These are phyloP conservation scores for Cerastis leucographa DNA, from an alignment of 2,888 invertebrate genomes.

Conservation along the genomic window DNA sequence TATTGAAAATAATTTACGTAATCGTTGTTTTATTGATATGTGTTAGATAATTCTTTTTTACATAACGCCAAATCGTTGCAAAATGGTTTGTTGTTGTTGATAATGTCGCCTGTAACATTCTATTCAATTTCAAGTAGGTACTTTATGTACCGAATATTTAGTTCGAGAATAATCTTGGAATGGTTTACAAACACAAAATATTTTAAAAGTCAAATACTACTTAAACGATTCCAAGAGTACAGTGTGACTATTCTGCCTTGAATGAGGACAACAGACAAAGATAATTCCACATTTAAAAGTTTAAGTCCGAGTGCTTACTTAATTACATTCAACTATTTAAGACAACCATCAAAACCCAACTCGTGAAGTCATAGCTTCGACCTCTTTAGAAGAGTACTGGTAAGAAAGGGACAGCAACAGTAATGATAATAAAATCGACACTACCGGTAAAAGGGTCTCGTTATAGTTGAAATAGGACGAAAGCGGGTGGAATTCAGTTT, in stretches of 20 bases:
- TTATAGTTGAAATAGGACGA: conserved; percentile 46
- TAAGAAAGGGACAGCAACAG: conserved; percentile 33
- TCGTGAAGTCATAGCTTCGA: conserved; percentile 11
- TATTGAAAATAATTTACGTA: conserved; percentile 24
- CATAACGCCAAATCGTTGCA: conserved; percentile 13
- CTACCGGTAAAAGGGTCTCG: conserved; percentile 30
- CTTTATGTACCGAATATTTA: background rate
- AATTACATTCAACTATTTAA: conserved; percentile 8
- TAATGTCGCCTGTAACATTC: conserved; percentile 7
- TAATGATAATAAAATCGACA: conserved; percentile 29
- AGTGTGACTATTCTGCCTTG: background rate
- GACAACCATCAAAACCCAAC: conserved; percentile 28
- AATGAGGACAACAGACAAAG: background rate
- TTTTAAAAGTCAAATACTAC: background rate
- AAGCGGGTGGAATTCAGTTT: conserved; percentile 67
- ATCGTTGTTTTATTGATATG: conserved; percentile 30
- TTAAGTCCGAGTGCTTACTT: background rate
- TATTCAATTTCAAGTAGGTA: conserved; percentile 34
- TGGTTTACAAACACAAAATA: background rate
- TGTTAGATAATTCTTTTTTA: conserved; percentile 42
- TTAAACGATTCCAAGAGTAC: background rate
- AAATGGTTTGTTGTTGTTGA: conserved; percentile 32
- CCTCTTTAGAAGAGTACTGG: conserved; percentile 21
- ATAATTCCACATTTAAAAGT: conserved; percentile 1
- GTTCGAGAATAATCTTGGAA: background rate